These are phyloP conservation scores for Tragopan temminckii DNA, from an alignment of 2,797 vertebrate genomes.

Conservation along the genomic window DNA sequence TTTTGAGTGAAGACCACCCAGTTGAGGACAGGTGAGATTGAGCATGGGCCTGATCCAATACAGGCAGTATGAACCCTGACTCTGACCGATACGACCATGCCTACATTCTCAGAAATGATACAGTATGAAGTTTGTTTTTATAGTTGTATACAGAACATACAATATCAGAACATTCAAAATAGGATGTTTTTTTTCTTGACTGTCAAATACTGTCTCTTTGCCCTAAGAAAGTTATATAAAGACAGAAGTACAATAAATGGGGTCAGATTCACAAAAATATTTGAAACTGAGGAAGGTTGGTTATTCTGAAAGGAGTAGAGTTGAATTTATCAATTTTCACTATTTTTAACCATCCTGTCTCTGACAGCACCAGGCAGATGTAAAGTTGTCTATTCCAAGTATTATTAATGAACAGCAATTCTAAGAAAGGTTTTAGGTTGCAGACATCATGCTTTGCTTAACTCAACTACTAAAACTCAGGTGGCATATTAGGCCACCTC, in stretches of 20 bases:
- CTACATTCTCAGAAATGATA: neutral
- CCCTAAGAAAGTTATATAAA: neutral
- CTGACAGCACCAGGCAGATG: neutral
- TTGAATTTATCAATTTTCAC: slow-evolving; percentile 21
- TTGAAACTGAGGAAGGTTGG: neutral
- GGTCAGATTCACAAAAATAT: neutral
- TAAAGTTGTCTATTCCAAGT: neutral
- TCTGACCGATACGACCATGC: neutral
- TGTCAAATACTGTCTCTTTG: neutral
- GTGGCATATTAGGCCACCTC: neutral
- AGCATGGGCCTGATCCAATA: neutral
- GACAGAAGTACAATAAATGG: neutral
- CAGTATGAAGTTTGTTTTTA: neutral
- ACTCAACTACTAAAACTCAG: slow-evolving; percentile 33
- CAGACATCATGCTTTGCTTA: slow-evolving; percentile 41
- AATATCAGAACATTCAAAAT: neutral
- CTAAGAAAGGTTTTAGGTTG: slow-evolving; percentile 63
- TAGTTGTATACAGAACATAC: neutral
- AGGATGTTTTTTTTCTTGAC: neutral
- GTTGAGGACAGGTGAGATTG: neutral
- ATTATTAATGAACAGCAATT: slow-evolving; percentile 50
- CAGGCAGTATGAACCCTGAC: neutral
- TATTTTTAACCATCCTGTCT: slow-evolving; percentile 14
- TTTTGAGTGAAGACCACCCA: neutral
- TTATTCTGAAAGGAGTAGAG: neutral